Conservation (phyloP, 2,797 vertebrate species). For the Mareca strepera region DNA sequence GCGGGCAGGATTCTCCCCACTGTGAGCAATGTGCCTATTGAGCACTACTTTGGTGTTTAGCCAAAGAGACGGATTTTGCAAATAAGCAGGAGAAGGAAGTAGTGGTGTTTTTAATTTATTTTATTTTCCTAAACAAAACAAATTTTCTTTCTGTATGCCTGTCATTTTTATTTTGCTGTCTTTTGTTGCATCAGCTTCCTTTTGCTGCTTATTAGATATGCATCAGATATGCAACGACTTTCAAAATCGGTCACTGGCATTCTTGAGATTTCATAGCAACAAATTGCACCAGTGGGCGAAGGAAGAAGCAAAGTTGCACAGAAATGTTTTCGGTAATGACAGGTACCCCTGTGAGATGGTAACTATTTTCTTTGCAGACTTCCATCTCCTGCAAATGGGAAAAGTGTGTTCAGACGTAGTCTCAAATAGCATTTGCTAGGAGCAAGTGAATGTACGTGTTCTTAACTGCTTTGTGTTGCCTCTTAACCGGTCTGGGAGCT, state of each 20-base stretch:
- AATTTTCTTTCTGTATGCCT: not conserved
- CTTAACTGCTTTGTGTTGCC: not conserved
- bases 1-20: not conserved
- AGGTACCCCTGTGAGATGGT: not conserved
- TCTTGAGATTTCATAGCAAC: not conserved
- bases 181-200: not conserved
- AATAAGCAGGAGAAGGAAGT: not conserved
- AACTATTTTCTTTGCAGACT: not conserved
- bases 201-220: not conserved
- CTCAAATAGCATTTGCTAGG: not conserved
- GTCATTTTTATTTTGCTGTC: not conserved
- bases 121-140: not conserved
- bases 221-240: not conserved
- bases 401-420: not conserved
- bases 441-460: not conserved
- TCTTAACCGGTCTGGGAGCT: not conserved
- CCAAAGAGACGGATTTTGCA: not conserved
- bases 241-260: not conserved
- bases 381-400: not conserved
- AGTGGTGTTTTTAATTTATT: not conserved
- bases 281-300: not conserved
- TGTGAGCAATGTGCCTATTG: not conserved
- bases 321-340: not conserved
- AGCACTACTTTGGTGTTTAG: not conserved
- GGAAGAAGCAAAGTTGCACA: not conserved